Base-by-base conservation (phyloP, 2,113 vertebrate genomes). In the Rhizomys pruinosus region DNA sequence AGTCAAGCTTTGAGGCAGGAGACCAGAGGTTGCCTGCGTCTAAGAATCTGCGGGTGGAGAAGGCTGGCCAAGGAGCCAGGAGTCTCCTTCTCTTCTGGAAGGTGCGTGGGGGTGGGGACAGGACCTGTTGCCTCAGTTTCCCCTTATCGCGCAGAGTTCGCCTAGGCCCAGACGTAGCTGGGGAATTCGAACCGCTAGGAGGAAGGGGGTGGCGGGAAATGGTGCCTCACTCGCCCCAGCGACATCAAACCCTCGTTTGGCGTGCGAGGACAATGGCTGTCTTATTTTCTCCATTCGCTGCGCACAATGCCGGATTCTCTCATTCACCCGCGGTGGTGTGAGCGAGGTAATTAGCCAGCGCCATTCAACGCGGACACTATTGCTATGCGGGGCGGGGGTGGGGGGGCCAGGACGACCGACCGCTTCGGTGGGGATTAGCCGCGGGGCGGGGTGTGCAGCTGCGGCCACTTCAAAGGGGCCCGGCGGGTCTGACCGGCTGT, bases 271-370 rank as follows among this genome's bases (percentile, higher is more conserved):
- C 97, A 98, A 98, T 97, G 97, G 97, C 97, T 94, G 97, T 96
- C 98, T 98, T 97, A 97, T 98, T 98, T 98, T 97, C 98, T 97
- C 97, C 97, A 94, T 95, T 84, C 97, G 97, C 97, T 93, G 86
- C 44, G 95, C 95, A 97, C 95, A 95, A 95, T 97, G 96, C 96
- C 90, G 84, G 97, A 96, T 78, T 72, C 97, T 97, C 96, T 93
- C 88, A 97, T 97, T 97, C 96, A 97, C 98, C 96, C 96, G 97
- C 97, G n/a, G 84, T 84, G 96, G 94, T 92, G 97, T 72, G 95
- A 97, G 95, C 34, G 93, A 97, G 97, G 97, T 97, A 98, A 98
- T 98, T 98, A 98, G 98, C 16, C 96, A 80, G 95, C 96, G 97
- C 97, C 97, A 97, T 97, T 98, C 97, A 96, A 95, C 96, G 97